A percentile compares a stretch with the other conserved stretches of the same genome.
phyloP scores from a whole-genome alignment of 2,797 vertebrate species.

The Somateria mollissima region DNA sequence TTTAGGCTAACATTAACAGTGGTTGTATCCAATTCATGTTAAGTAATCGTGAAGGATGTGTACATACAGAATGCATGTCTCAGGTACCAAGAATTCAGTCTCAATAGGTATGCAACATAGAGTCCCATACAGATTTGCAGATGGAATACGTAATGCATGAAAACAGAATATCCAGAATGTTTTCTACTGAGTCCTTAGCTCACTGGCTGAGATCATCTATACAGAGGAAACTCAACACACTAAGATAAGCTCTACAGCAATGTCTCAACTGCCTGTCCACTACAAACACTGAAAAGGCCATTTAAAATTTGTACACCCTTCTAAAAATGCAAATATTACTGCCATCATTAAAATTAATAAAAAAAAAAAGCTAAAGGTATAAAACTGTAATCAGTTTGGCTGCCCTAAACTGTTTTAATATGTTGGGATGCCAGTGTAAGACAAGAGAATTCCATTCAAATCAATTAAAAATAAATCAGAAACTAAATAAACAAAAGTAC shows the following conservation, averaged over 20 bases:
- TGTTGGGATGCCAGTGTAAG: not conserved
- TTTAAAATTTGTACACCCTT: not conserved
- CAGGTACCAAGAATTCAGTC: not conserved
- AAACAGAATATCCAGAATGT: not conserved
- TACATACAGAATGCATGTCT: not conserved
- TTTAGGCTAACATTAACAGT: not conserved
- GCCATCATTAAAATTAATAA: not conserved
- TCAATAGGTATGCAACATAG: not conserved
- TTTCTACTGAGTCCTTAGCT: not conserved
- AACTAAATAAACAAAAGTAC: not conserved
- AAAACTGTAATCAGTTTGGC: not conserved
- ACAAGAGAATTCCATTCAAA: not conserved
- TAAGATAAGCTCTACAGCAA: not conserved
- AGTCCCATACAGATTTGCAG: not conserved
- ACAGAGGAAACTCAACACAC: not conserved
- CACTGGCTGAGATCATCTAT: not conserved
- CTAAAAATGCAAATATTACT: not conserved
- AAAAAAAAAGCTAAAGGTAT: not conserved
- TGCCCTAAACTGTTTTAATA: not conserved
- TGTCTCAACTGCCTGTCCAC: not conserved
- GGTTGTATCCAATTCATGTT: not conserved
- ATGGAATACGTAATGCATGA: fast-evolving
- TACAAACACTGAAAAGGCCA: not conserved
- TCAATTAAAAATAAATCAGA: not conserved
- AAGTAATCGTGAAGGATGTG: not conserved